phyloP scores from a whole-genome alignment of 1,140 invertebrate genomes.

The Heliconius congener region DNA sequence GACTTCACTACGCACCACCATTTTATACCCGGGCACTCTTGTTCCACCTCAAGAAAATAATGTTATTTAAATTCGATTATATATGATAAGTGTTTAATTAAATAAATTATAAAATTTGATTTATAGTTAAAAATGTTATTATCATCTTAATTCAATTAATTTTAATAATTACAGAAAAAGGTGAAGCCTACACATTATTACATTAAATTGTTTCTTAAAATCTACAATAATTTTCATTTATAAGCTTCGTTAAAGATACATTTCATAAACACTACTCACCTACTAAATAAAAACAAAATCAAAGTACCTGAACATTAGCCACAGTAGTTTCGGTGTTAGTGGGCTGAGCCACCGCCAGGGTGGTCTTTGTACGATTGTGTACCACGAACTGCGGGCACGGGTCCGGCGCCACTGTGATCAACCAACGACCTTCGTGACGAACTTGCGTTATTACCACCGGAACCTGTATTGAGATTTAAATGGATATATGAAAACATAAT shows the following conservation, averaged over 20 bases:
- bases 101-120: too few relatives aligned
- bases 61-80: neutral
- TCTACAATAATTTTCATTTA: too few relatives aligned
- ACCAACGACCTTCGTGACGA: constrained; percentile 56
- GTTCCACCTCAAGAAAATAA: constrained; percentile 33
- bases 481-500: too few relatives aligned
- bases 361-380: constrained; percentile 47
- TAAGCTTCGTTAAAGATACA: too few relatives aligned
- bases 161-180: too few relatives aligned
- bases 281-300: neutral
- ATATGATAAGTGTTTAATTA: too few relatives aligned
- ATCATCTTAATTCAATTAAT: too few relatives aligned
- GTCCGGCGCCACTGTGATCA: constrained; percentile 55
- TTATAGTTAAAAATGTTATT: too few relatives aligned
- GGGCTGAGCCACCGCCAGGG: constrained; percentile 51
- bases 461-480: constrained; percentile 41
- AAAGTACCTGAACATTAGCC: constrained; percentile 23
- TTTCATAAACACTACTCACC: too few relatives aligned
- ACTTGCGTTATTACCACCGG: constrained; percentile 59
- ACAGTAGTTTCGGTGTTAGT: neutral
- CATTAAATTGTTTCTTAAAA: too few relatives aligned
- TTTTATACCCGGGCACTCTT: constrained; percentile 47
- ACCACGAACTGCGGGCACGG: constrained; percentile 63
- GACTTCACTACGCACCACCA: constrained; percentile 55
- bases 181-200: too few relatives aligned